Percentiles rank a stretch among this genome's conserved stretches.
Evolutionary conservation across 2,797 vertebrate species (phyloP).

Genomic region (Lophura swinhoii): DNA sequence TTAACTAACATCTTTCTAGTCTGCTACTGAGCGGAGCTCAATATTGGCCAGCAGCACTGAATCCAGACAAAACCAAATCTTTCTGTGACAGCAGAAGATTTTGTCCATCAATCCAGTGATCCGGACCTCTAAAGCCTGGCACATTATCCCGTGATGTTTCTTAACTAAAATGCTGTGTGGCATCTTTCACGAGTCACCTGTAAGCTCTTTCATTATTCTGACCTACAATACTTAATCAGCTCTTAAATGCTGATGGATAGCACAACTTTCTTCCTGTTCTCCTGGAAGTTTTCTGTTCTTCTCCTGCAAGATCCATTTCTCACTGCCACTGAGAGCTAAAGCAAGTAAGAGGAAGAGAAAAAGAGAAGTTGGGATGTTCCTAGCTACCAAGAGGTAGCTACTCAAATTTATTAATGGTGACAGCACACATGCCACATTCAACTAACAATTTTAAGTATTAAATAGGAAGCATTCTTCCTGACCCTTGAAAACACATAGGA

Average conservation of each 20-base stretch:
- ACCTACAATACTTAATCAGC: background rate
- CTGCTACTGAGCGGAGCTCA: background rate
- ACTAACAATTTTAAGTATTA: background rate
- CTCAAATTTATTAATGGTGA: background rate
- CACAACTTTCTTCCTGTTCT: background rate
- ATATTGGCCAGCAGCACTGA: background rate
- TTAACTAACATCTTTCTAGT: background rate
- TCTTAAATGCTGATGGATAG: background rate
- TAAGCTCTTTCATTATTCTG: slow-evolving; percentile 7
- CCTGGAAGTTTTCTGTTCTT: background rate
- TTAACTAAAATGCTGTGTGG: background rate
- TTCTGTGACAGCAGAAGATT: background rate
- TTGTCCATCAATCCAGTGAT: background rate
- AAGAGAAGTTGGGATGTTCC: background rate
- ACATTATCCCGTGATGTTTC: fast-evolving
- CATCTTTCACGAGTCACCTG: background rate
- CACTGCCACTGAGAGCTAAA: background rate
- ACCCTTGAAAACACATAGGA: background rate
- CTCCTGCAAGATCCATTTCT: background rate
- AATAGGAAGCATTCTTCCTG: background rate
- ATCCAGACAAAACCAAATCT: background rate
- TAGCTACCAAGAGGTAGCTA: background rate
- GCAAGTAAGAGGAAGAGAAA: background rate
- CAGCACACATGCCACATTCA: background rate
- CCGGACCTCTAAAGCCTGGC: background rate